A percentile compares a stretch with the other conserved stretches of the same genome.
phyloP scores from a whole-genome alignment of 2,113 vertebrate genomes.

The Meriones unguiculatus region DNA sequence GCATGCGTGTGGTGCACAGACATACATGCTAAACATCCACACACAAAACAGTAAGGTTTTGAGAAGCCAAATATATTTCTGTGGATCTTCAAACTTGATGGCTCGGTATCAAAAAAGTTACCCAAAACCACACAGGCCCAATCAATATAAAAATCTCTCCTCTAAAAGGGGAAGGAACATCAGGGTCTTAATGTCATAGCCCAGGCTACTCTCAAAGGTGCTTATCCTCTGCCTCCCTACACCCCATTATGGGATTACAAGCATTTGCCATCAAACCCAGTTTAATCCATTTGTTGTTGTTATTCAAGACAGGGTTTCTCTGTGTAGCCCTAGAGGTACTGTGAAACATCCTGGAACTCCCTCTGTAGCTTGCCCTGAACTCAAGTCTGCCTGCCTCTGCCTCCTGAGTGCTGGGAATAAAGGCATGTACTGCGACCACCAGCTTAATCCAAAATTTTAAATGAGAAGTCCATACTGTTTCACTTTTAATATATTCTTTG shows the following conservation, averaged over 20 bases:
- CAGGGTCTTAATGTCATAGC: not conserved
- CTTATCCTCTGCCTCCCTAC: not conserved
- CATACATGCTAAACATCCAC: not conserved
- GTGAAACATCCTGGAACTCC: not conserved
- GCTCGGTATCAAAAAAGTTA: not conserved
- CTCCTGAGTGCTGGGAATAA: not conserved
- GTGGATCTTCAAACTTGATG: constrained; percentile 34
- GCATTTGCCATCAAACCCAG: not conserved
- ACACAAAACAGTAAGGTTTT: not conserved
- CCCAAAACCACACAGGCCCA: constrained; percentile 1
- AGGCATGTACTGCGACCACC: no score
- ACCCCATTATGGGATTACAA: not conserved
- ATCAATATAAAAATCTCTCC: not conserved
- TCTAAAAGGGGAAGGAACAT: not conserved
- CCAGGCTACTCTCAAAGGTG: not conserved
- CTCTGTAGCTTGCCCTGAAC: not conserved
- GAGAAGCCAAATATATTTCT: constrained; percentile 49
- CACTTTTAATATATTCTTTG: constrained; percentile 32
- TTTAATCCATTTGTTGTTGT: not conserved
- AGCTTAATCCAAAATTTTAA: not conserved
- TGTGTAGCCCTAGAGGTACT: not conserved
- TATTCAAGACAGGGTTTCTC: not conserved
- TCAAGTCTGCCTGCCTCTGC: not conserved
- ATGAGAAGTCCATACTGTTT: not conserved
- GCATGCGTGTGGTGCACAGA: not conserved